These are phyloP conservation scores for Turritopsis dohrnii DNA, from an alignment of 30 jellyfish, hydroid and myxozoan genomes.

Conservation along the genomic window DNA sequence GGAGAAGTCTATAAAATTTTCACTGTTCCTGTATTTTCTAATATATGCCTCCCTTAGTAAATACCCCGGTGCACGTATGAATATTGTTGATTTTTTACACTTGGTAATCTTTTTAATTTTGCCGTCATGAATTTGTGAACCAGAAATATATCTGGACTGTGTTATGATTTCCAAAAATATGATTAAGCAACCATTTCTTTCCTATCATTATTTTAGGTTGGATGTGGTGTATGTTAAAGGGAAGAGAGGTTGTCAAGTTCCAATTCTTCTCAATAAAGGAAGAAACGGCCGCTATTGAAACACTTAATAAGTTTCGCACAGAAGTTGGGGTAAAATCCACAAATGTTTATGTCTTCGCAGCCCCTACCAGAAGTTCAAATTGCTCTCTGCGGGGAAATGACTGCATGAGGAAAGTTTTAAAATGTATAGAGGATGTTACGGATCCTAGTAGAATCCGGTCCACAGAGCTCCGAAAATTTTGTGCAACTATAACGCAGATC, in stretches of 20 bases:
- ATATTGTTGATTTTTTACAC: background rate
- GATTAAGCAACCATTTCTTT: background rate
- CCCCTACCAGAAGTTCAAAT: constrained; percentile 38
- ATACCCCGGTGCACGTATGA: background rate
- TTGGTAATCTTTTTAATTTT: background rate
- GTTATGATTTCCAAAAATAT: background rate
- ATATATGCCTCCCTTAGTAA: background rate
- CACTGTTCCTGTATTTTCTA: background rate
- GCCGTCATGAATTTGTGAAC: background rate
- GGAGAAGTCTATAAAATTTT: background rate
- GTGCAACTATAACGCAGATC: constrained; percentile 45
- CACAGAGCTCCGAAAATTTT: constrained; percentile 36
- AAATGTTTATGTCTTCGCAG: constrained; percentile 33
- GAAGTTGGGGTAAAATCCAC: constrained; percentile 26
- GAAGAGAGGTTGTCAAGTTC: constrained; percentile 40
- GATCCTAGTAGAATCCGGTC: constrained; percentile 32
- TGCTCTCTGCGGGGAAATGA: constrained; percentile 35
- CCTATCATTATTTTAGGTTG: constrained; percentile 29
- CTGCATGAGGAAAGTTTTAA: constrained; percentile 33
- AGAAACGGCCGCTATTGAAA: constrained; percentile 28
- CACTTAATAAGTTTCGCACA: constrained; percentile 15
- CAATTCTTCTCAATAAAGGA: constrained; percentile 23
- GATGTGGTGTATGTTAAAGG: constrained; percentile 33
- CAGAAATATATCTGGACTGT: background rate
- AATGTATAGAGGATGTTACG: background rate